phyloP scores from a whole-genome alignment of 1,140 invertebrate species.

The Odontomachus brunneus region DNA sequence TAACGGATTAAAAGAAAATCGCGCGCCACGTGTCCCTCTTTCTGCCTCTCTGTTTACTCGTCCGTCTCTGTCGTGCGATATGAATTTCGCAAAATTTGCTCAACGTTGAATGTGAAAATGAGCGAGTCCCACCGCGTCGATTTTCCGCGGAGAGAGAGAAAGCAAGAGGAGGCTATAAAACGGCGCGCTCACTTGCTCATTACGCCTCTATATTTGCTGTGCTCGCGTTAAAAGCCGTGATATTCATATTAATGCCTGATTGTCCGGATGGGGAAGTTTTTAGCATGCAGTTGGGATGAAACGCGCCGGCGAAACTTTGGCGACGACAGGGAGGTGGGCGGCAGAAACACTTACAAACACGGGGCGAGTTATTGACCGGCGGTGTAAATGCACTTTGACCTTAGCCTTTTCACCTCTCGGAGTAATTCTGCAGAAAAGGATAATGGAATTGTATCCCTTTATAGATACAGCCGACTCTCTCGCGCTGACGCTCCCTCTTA shows the following conservation, averaged over 20 bases:
- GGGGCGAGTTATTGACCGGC: conserved; percentile 45
- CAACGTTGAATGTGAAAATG: conserved; percentile 7
- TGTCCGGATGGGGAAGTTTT: conserved; percentile 34
- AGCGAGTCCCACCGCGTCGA: neutral
- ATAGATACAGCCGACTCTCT: conserved; percentile 7
- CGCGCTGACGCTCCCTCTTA: neutral
- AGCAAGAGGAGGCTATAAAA: conserved; percentile 27
- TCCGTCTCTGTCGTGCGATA: too few relatives aligned
- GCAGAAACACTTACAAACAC: conserved; percentile 3
- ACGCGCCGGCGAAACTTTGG: neutral
- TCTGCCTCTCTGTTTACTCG: too few relatives aligned
- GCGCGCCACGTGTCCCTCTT: too few relatives aligned
- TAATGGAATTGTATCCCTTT: conserved; percentile 34
- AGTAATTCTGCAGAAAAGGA: conserved; percentile 18
- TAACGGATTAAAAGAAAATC: too few relatives aligned
- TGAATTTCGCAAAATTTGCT: conserved; percentile 14
- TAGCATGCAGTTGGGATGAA: conserved; percentile 8
- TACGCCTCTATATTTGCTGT: neutral
- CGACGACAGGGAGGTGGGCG: too few relatives aligned
- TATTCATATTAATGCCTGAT: conserved; percentile 28
- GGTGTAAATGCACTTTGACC: conserved; percentile 51
- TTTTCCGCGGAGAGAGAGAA: neutral
- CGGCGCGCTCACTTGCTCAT: neutral
- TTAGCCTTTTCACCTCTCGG: conserved; percentile 34
- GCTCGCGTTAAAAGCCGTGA: conserved; percentile 24